Percentiles rank a stretch among this genome's conserved stretches.
These are phyloP conservation scores for Hystrix cristata DNA, from an alignment of 2,113 vertebrate species.

Conservation along the genomic window DNA sequence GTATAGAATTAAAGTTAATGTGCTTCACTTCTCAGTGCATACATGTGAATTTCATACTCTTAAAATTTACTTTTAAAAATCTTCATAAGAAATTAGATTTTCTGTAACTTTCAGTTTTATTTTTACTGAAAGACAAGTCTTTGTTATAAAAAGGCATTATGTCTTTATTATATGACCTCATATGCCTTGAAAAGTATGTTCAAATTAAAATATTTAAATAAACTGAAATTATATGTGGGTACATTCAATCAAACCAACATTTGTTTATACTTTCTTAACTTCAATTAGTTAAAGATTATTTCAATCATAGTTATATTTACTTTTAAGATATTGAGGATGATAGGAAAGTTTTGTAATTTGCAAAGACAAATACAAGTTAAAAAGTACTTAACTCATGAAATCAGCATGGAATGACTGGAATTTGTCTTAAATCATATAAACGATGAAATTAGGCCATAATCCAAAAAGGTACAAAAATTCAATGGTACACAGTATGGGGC, in stretches of 20 bases:
- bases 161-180: neutral
- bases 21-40: neutral
- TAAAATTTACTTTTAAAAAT: neutral
- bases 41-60: neutral
- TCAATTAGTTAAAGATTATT: slow-evolving; percentile 67
- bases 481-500: neutral
- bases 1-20: neutral
- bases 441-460: neutral
- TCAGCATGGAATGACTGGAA: neutral
- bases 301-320: slow-evolving; percentile 60
- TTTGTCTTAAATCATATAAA: slow-evolving; percentile 43
- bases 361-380: slow-evolving; percentile 51
- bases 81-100: neutral
- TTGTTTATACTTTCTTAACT: slow-evolving; percentile 61
- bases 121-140: slow-evolving; percentile 15
- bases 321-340: slow-evolving; percentile 22
- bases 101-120: slow-evolving; percentile 21
- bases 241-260: slow-evolving; percentile 34
- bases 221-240: slow-evolving; percentile 56
- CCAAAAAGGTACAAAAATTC: neutral
- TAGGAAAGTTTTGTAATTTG: slow-evolving; percentile 36
- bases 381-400: slow-evolving; percentile 48
- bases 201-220: slow-evolving; percentile 66
- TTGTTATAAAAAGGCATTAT: slow-evolving; percentile 10
- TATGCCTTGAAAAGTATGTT: slow-evolving; percentile 47